Conservation (phyloP, 30 jellyfish, hydroid and myxozoan species). For the Hydra vulgaris region DNA sequence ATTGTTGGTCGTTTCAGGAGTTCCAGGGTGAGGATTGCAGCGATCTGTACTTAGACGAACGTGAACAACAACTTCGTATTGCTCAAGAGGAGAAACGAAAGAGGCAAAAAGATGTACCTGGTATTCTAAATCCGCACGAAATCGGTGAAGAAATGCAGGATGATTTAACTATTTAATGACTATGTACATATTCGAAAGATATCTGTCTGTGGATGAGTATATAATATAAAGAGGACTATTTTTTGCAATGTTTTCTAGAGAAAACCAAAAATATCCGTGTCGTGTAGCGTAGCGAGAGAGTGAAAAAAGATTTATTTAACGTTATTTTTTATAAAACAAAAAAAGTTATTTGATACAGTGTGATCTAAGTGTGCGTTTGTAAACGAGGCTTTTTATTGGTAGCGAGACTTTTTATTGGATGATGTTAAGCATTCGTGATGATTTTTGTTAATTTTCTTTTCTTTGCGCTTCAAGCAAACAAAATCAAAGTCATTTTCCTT, state of each 20-base stretch:
- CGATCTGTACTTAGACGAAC: conserved; percentile 85
- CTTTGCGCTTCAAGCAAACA: neutral
- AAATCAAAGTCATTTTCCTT: neutral
- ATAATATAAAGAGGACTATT: too few species aligned
- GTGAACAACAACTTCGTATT: conserved; percentile 68
- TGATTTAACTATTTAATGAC: neutral
- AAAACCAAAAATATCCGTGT: too few species aligned
- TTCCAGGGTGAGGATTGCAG: conserved; percentile 85
- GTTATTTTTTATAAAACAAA: neutral
- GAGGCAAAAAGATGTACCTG: conserved; percentile 91
- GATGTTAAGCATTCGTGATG: neutral
- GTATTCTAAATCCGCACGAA: conserved; percentile 93
- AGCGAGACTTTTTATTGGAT: neutral
- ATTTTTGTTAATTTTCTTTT: neutral
- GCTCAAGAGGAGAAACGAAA: conserved; percentile 96
- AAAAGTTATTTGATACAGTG: neutral
- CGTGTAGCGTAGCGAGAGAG: neutral
- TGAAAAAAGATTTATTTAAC: neutral
- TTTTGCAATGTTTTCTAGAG: too few species aligned
- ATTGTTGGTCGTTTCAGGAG: too few species aligned
- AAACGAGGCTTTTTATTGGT: neutral
- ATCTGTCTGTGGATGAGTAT: neutral
- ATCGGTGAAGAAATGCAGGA: conserved; percentile 95
- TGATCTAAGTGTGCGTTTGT: neutral
- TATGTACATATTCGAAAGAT: neutral